A percentile compares a stretch with the other conserved stretches of the same genome.
Conservation (phyloP, 2,113 vertebrate genomes). For the Cariama cristata region DNA sequence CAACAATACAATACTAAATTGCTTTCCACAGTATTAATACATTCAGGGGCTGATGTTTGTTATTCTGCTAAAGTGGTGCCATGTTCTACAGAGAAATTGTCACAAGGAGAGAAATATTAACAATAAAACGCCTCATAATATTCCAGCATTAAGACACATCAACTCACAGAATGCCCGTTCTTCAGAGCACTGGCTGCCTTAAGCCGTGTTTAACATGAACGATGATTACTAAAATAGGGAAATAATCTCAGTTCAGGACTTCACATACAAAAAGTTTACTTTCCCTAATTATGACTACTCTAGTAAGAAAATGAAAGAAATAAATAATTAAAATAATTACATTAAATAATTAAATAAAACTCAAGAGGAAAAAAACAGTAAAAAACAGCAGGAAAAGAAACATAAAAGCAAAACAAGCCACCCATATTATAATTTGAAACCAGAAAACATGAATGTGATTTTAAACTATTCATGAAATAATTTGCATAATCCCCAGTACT, state of each 20-base stretch:
- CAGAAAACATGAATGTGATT: slow-evolving; percentile 6
- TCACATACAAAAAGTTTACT: not conserved
- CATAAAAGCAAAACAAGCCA: slow-evolving; percentile 7
- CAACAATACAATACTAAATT: slow-evolving; percentile 28
- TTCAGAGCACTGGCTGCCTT: not conserved
- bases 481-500: slow-evolving; percentile 17
- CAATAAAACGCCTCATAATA: not conserved
- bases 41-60: slow-evolving; percentile 3
- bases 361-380: not conserved
- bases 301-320: not conserved
- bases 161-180: not conserved
- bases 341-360: not conserved
- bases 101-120: slow-evolving; percentile 28
- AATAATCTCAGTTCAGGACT: not conserved
- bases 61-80: slow-evolving; percentile 25
- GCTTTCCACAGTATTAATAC: slow-evolving; percentile 5
- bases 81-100: not conserved
- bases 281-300: not conserved
- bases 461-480: slow-evolving; percentile 12
- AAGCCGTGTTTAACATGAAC: not conserved
- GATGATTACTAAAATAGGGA: not conserved
- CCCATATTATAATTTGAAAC: not conserved
- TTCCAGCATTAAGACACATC: not conserved
- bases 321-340: not conserved
- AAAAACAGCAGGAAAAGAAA: not conserved